Conservation (phyloP, 2,888 invertebrate genomes). For the Andrena fulva region DNA sequence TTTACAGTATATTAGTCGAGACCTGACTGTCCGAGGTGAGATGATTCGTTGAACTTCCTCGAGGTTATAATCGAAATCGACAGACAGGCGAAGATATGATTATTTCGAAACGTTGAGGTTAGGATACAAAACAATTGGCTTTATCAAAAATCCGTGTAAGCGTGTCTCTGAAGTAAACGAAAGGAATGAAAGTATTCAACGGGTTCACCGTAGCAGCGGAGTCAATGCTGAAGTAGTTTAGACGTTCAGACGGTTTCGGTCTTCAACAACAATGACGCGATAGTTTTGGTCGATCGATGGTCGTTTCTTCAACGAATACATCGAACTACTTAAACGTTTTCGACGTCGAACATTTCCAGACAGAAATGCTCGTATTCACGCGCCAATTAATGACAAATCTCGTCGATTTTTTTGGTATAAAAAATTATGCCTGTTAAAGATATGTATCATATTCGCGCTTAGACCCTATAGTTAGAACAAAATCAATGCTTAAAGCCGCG, state of each 20-base stretch:
- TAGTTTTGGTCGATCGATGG: slow-evolving; percentile 39
- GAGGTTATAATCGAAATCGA: slow-evolving; percentile 34
- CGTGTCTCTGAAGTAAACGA: slow-evolving; percentile 47
- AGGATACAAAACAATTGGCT: slow-evolving; percentile 32
- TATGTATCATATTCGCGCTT: slow-evolving; percentile 49
- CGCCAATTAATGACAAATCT: slow-evolving; percentile 14
- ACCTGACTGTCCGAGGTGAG: slow-evolving; percentile 24
- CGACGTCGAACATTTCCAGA: slow-evolving; percentile 55
- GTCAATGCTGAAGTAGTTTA: slow-evolving; percentile 18
- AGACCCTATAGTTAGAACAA: slow-evolving; percentile 10
- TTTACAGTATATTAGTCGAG: slow-evolving; percentile 14
- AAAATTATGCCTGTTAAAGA: slow-evolving; percentile 44
- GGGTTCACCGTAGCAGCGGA: slow-evolving; percentile 8
- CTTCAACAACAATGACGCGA: background rate
- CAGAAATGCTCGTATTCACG: slow-evolving; percentile 14
- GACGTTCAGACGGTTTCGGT: background rate
- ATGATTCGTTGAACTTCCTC: slow-evolving; percentile 7
- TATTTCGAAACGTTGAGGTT: slow-evolving; percentile 29
- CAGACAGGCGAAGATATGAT: slow-evolving; percentile 54
- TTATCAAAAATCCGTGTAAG: slow-evolving; percentile 59
- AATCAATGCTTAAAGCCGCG: background rate
- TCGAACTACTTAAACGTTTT: slow-evolving; percentile 41
- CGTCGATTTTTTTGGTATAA: slow-evolving; percentile 36
- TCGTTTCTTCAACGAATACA: slow-evolving; percentile 2
- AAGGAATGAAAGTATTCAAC: slow-evolving; percentile 25